A percentile compares a stretch with the other conserved stretches of the same genome.
Evolutionary conservation across 2,888 invertebrate species (phyloP).

Genomic region (Gymnocheta viridis): DNA sequence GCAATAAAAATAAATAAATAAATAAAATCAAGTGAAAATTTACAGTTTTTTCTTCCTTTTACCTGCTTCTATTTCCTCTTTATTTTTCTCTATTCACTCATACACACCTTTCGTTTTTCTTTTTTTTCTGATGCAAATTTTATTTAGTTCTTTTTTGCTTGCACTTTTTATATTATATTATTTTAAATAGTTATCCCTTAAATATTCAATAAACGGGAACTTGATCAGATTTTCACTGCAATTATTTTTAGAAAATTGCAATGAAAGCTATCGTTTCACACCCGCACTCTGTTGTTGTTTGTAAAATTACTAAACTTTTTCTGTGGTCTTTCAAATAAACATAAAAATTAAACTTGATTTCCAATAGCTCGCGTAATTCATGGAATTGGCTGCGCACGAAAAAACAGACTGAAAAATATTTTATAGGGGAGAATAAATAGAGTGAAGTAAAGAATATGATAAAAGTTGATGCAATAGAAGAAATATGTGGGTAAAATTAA

Average conservation of each 20-base stretch:
- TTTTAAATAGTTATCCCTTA: constrained; percentile 8
- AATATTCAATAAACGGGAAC: constrained; percentile 30
- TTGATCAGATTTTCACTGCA: constrained; percentile 20
- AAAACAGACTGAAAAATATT: constrained; percentile 45
- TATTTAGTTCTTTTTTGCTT: not conserved
- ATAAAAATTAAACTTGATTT: constrained; percentile 3
- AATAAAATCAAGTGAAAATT: constrained; percentile 40
- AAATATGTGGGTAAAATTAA: not conserved
- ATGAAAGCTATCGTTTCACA: not conserved
- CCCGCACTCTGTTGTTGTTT: constrained; percentile 2
- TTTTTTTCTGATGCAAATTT: constrained; percentile 47
- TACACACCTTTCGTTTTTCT: constrained; percentile 59
- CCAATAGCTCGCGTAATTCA: constrained; percentile 10
- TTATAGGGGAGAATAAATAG: constrained; percentile 17
- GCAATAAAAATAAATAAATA: constrained; percentile 42
- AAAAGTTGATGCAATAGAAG: not conserved
- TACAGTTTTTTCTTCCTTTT: constrained; percentile 4
- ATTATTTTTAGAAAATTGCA: not conserved
- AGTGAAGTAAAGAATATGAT: not conserved
- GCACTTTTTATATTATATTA: constrained; percentile 21
- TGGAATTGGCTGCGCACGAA: constrained; percentile 54
- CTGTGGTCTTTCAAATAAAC: constrained; percentile 9
- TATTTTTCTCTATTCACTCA: constrained; percentile 59
- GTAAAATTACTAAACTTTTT: constrained; percentile 11
- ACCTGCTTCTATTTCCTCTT: not conserved